Evolutionary conservation across 2,797 vertebrate species (phyloP).

Genomic region (Aphelocoma californica): DNA sequence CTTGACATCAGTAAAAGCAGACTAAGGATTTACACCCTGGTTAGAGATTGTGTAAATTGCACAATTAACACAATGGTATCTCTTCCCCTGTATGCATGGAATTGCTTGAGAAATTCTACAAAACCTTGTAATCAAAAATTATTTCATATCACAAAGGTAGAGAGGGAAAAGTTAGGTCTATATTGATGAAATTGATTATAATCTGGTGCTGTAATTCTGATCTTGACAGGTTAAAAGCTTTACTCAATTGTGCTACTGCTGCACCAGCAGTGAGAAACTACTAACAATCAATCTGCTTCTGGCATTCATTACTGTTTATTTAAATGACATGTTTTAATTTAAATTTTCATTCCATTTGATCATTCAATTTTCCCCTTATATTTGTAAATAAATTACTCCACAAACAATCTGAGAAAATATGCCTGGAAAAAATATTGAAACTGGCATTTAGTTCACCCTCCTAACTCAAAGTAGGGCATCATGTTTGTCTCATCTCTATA

Average conservation of each 20-base stretch:
- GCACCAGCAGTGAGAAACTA: neutral
- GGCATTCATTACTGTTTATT: constrained; percentile 18
- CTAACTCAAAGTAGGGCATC: neutral
- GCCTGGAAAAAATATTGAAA: neutral
- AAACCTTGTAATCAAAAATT: neutral
- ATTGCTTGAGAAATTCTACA: neutral
- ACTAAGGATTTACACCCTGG: neutral
- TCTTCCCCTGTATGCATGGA: neutral
- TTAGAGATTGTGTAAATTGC: neutral
- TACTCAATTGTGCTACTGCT: neutral
- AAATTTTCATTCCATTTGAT: neutral
- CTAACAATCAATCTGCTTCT: constrained; percentile 4
- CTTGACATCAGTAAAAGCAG: neutral
- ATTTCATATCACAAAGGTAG: neutral
- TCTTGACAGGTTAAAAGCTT: constrained; percentile 37
- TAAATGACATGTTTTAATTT: constrained; percentile 1
- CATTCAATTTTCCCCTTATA: neutral
- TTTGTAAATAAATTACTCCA: neutral
- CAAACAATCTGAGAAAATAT: neutral
- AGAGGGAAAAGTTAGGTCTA: neutral
- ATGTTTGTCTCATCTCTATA: neutral
- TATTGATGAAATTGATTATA: neutral
- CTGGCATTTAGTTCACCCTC: neutral
- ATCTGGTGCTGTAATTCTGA: neutral
- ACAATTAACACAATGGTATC: neutral